Evolutionary conservation across 2,888 invertebrate species (phyloP).

Genomic region (Rhagonycha lutea): DNA sequence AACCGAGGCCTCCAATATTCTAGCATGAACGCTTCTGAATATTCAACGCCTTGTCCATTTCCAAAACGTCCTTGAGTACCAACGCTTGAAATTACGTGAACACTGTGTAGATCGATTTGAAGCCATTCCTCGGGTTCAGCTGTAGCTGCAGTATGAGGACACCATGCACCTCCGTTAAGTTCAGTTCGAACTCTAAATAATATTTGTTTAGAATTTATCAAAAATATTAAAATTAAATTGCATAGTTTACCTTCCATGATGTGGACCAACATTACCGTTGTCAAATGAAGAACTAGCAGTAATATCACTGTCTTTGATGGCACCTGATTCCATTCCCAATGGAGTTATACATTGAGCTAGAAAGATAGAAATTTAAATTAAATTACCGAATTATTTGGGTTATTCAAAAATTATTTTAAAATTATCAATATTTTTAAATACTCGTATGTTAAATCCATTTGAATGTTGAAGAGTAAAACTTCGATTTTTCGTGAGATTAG

Average conservation of each 20-base stretch:
- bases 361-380: conserved; percentile 50
- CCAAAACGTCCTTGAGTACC: conserved; percentile 90
- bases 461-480: too few relatives aligned
- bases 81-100: conserved; percentile 81
- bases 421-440: too few relatives aligned
- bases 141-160: conserved; percentile 80
- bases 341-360: conserved; percentile 80
- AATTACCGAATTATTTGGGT: too few relatives aligned
- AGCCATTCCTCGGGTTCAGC: conserved; percentile 79
- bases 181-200: conserved; percentile 78
- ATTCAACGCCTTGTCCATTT: conserved; percentile 89
- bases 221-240: not conserved
- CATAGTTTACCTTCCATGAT: conserved; percentile 74
- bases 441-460: too few relatives aligned
- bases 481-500: too few relatives aligned
- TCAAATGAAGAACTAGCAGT: conserved; percentile 86
- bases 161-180: conserved; percentile 89
- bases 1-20: conserved; percentile 84
- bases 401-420: too few relatives aligned
- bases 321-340: conserved; percentile 84
- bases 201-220: conserved; percentile 24
- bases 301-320: conserved; percentile 79
- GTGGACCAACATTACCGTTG: conserved; percentile 82
- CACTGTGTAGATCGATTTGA: conserved; percentile 77
- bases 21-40: conserved; percentile 78